These are phyloP conservation scores for Drosophila kepulauana DNA, from an alignment of 1,140 invertebrate species.

Conservation along the genomic window DNA sequence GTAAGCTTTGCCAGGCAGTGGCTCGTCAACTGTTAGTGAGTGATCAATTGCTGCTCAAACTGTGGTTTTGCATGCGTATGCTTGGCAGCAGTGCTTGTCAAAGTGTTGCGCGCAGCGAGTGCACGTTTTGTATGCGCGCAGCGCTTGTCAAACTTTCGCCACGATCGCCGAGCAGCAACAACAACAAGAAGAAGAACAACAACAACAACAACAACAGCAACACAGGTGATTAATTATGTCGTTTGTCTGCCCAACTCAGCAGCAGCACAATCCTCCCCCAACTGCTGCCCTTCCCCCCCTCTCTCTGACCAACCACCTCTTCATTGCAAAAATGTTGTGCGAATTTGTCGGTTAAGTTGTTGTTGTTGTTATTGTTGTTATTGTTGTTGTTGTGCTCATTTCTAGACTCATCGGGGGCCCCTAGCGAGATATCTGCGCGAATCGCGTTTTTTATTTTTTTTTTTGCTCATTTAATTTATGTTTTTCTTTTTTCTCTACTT, in stretches of 20 bases:
- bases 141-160: slow-evolving; percentile 40
- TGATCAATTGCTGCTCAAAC: neutral
- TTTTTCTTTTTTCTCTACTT: slow-evolving; percentile 40
- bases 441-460: slow-evolving; percentile 36
- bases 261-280: slow-evolving; percentile 1
- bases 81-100: slow-evolving; percentile 2
- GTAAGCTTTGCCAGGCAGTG: neutral
- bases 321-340: slow-evolving; percentile 46
- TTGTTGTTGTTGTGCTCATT: slow-evolving; percentile 59
- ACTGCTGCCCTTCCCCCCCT: neutral
- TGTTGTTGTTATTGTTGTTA: slow-evolving; percentile 34
- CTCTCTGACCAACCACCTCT: neutral
- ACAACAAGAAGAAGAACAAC: neutral
- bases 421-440: slow-evolving; percentile 53
- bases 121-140: slow-evolving; percentile 16
- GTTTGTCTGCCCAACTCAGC: slow-evolving; percentile 24
- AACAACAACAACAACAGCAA: slow-evolving; percentile 19
- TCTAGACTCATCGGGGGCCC: slow-evolving; percentile 51
- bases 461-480: slow-evolving; percentile 43
- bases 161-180: slow-evolving; percentile 27
- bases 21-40: neutral
- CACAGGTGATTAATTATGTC: slow-evolving; percentile 47
- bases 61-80: neutral
- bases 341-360: slow-evolving; percentile 49
- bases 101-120: slow-evolving; percentile 7